A percentile compares a stretch with the other conserved stretches of the same genome.
phyloP scores from a whole-genome alignment of 1,140 invertebrate species.

The Nasonia vitripennis region DNA sequence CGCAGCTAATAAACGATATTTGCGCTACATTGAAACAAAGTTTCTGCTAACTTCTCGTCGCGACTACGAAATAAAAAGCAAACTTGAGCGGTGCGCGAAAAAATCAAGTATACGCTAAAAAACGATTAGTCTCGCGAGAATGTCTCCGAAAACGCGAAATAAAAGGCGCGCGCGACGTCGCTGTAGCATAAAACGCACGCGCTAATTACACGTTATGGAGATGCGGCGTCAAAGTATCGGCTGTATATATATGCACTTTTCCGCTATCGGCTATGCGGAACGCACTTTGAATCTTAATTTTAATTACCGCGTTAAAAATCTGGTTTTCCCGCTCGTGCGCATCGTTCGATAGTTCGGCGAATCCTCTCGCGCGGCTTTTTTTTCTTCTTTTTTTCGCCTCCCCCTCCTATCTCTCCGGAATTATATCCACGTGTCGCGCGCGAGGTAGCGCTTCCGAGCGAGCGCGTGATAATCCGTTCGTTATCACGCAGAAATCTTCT shows the following conservation, averaged over 20 bases:
- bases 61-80: not conserved
- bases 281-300: slow-evolving; percentile 37
- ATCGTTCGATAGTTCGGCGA: not conserved
- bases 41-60: not conserved
- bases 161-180: not conserved
- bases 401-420: not conserved
- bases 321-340: not conserved
- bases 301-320: slow-evolving; percentile 42
- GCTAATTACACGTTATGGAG: slow-evolving; percentile 39
- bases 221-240: slow-evolving; percentile 6
- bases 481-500: slow-evolving; percentile 35
- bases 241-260: not conserved
- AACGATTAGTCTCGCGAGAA: not conserved
- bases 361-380: not conserved
- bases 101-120: too few relatives aligned
- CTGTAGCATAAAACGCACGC: slow-evolving; percentile 16
- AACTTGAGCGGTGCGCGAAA: not conserved
- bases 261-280: not conserved
- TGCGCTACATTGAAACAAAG: slow-evolving; percentile 10
- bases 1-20: not conserved
- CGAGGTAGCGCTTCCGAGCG: not conserved
- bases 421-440: slow-evolving; percentile 11
- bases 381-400: not conserved
- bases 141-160: not conserved
- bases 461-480: slow-evolving; percentile 23